A percentile compares a stretch with the other conserved stretches of the same genome.
phyloP scores from a whole-genome alignment of 2,888 invertebrate genomes.

The Chalcis sispes region DNA sequence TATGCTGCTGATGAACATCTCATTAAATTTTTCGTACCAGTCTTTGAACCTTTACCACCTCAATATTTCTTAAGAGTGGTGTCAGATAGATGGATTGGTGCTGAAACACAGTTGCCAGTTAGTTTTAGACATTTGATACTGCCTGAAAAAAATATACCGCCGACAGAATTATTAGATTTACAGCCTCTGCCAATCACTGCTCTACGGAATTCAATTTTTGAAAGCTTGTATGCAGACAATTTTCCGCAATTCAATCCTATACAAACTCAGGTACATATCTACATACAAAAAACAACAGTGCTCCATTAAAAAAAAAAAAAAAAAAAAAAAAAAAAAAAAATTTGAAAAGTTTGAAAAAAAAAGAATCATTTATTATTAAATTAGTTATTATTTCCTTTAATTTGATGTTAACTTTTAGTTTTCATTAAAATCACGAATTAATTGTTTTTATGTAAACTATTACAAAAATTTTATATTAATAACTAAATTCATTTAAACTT shows the following conservation, averaged over 20 bases:
- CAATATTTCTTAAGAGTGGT: conserved; percentile 97
- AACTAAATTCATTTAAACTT: not conserved
- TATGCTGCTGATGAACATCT: conserved; percentile 96
- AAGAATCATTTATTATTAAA: too few species aligned
- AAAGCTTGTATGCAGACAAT: conserved; percentile 88
- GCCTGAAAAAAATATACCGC: conserved; percentile 98
- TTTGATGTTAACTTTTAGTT: not conserved
- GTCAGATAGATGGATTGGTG: conserved; percentile 94
- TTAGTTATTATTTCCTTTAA: too few species aligned
- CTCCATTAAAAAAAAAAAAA: not conserved
- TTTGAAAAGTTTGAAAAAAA: too few species aligned
- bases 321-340: too few species aligned
- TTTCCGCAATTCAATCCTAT: conserved; percentile 98
- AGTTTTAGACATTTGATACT: conserved; percentile 97
- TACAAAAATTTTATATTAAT: not conserved
- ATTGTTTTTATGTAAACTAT: not conserved
- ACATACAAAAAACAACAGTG: too few species aligned
- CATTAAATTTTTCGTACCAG: conserved; percentile 98
- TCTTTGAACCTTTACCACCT: conserved; percentile 98
- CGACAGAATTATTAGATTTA: conserved; percentile 96
- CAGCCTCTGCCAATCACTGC: conserved; percentile 98
- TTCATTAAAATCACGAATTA: not conserved
- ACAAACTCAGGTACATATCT: conserved; percentile 84
- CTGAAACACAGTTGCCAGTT: conserved; percentile 96
- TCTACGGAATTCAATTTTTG: conserved; percentile 90